Percentiles rank a stretch among this genome's conserved stretches.
Conservation (phyloP, 1,140 invertebrate genomes). For the Hermetia illucens region DNA sequence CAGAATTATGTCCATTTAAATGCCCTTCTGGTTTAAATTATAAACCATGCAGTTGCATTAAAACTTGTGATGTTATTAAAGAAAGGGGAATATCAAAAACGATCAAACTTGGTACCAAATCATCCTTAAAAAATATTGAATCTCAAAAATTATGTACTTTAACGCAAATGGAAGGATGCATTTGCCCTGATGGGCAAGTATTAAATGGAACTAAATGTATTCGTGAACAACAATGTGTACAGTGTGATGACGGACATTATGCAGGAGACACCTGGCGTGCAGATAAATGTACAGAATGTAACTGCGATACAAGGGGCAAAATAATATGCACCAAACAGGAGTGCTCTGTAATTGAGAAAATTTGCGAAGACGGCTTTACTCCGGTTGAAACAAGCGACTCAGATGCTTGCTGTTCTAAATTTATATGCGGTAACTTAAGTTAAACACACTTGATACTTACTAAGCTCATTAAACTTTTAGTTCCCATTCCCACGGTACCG, state of each 20-base stretch:
- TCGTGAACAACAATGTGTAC: conserved; percentile 17
- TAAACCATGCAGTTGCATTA: conserved; percentile 51
- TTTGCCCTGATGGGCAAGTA: conserved; percentile 58
- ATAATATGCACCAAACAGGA: conserved; percentile 40
- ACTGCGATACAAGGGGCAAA: conserved; percentile 39
- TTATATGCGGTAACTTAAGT: conserved; percentile 42
- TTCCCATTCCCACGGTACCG: conserved; percentile 33
- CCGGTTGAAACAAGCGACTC: conserved; percentile 35
- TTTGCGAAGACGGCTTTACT: conserved; percentile 39
- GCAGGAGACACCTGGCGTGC: conserved; percentile 39
- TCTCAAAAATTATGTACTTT: too few species aligned
- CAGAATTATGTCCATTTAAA: conserved; percentile 44
- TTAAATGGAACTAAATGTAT: conserved; percentile 31
- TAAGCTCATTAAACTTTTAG: conserved; percentile 9
- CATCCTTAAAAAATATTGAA: conserved; percentile 29
- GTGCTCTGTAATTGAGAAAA: conserved; percentile 40
- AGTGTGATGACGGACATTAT: conserved; percentile 30
- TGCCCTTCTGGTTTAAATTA: conserved; percentile 48
- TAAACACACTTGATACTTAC: neutral
- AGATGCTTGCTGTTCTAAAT: conserved; percentile 51
- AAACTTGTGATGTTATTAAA: conserved; percentile 47
- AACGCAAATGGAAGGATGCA: conserved; percentile 56
- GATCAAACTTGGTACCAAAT: conserved; percentile 36
- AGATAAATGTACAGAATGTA: conserved; percentile 62
- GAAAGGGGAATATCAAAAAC: conserved; percentile 23